Base-by-base conservation (phyloP, 2,888 invertebrate species). In the Drosophila birchii region DNA sequence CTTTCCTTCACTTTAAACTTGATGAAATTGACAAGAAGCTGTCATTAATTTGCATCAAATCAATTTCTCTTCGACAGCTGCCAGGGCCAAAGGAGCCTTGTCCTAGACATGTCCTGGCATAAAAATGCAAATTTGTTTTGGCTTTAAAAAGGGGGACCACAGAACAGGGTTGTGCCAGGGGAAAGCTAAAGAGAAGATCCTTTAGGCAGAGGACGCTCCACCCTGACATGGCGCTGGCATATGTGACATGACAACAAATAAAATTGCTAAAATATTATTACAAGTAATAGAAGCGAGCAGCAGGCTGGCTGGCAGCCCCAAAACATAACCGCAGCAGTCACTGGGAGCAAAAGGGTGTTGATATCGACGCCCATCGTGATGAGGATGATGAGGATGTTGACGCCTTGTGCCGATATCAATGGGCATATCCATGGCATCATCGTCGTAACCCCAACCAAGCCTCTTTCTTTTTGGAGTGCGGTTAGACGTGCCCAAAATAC, bases 21-120 rank as follows among this genome's bases (percentile, higher is more conserved):
- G 73, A 68, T 77, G 76, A 75, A 77, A 79, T 78, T 86, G 85
- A 86, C 83, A 86, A 86, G 85, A 85, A 86, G 86, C 86, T 86
- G 87, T 86, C 86, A 86, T 86, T 86, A 86, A 86, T 86, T 86
- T 86, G 87, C 86, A 86, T 87, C 84, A 87, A 86, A 86, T 87
- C 86, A 86, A 87, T 86, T 86, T 86, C 80, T 43, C 59, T 79
- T 79, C 81, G 86, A 83, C 85, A 83, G 76, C 81, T 81, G 86
- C 72, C 73, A 43, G 26, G 36, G 73, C 66, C 45, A 34, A 54
- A 54, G 64, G 11, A 66, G 56, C 56, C 67, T 53, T 57, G 43
- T 54, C 58, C 54, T 58, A 73, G 59, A 36, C 60, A 55, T 58
- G 55, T 44, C 69, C 77, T 78, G 61, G 81, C 81, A 88, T 85